Evolutionary conservation across 2,797 vertebrate species (phyloP), one percentile per base, ranked within the genome.

Genomic region (Rhinogobio ventralis): DNA sequence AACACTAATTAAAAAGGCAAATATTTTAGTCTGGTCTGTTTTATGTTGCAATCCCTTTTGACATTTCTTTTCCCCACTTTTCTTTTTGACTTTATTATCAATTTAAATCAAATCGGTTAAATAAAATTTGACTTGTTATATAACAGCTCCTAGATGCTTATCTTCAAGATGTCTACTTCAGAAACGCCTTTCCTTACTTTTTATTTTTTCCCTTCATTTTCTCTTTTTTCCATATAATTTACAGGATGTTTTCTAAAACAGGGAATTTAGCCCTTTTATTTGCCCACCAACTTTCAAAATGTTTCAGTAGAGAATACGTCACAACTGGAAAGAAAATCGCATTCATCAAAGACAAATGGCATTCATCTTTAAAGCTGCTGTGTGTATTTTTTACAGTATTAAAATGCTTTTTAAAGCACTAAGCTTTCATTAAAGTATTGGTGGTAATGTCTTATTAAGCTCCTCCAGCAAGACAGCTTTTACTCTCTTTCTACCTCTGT

Each of bases 151-250:
- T 53, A 19, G 62, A 78, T 84, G 28, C 30, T 36, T 57, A 46
- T 87, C 60, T 62, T 85, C 42, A 79, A 74, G 4, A n/a, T 39
- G 28, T 79, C 17, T 64, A 25, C 53, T 51, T 49, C 49, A 53
- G 81, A 82, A 81, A 75, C 2, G 33, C 30, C 49, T 75, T 64
- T 46, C 51, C 79, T 77, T 33, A 72, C 60, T 84, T 84, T 62
- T 28, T 14, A 66, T 46, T 71, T 66, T n/a, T 45, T 49, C 5
- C 1, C 7, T 75, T 76, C 10, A 39, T n/a, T 33, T 74, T 33
- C 11, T 13, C 9, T 14, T 30, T 75, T 57, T 30, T 39, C 13
- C 14, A n/a, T 19, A n/a, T 33, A 64, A 66, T n/a, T 79, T 42
- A 46, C 60, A 20, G 76, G 49, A 87, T 81, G 25, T 83, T 86